Base-by-base conservation (phyloP, 2,113 vertebrate species). In the Tympanuchus pallidicinctus region DNA sequence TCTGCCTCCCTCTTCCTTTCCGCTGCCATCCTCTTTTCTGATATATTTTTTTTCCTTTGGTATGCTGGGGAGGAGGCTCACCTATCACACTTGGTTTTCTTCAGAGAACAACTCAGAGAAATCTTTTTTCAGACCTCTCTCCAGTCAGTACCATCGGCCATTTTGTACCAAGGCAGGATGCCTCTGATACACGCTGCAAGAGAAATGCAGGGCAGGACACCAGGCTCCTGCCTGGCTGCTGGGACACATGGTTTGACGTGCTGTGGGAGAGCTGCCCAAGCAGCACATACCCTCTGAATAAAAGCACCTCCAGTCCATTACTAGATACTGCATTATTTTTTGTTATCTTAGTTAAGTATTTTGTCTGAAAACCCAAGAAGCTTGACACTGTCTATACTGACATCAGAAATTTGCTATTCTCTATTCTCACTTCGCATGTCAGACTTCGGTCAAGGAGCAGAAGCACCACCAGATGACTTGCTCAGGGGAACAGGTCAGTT, bases 221-320 rank as follows among this genome's bases (percentile, higher is more conserved):
- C 6, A 8, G 9, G 54, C 54, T 66, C 38, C 63, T 61, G 20
- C 27, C 65, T 8, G 8, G 36, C 47, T 42, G 47, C 20, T 11
- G 32, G 48, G 36, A 67, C 73, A 83, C 5, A 16, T 16, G 1
- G 0, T n/a, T 2, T 2, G 1, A 30, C 27, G 27, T 0, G 0
- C 27, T 32, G 28, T 19, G 36, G 36, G 24, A 77, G 34, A 70
- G 57, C 63, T 75, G 25, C 73, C 20, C 43, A 38, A 86, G 56
- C 54, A 72, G 61, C 59, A 36, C 43, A 15, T 48, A 22, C 11
- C 2, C 18, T 13, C 17, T 18, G 13, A 70, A 77, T 47, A 43
- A 80, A 92, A 86, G 34, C 38, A 80, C 45, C 0, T 0, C 64
- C 42, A 22, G 91, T 69, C 42, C 12, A 21, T 56, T 56, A 66